Evolutionary conservation across 2,888 invertebrate genomes (phyloP), one percentile per base, ranked within the genome.

Genomic region (Diaprepes abbreviatus): DNA sequence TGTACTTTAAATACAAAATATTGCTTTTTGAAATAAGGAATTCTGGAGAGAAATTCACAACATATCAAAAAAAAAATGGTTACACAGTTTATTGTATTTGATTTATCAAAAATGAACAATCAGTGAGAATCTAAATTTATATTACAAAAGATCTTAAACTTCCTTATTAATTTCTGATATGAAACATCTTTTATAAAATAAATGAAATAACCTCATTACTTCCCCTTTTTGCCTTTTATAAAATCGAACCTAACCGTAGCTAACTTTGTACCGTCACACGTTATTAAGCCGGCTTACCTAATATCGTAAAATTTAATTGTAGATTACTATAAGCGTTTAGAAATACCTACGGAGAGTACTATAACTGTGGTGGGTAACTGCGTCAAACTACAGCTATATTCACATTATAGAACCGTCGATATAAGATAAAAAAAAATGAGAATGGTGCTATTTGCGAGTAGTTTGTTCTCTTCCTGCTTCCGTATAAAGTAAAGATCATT

Each of bases 311-410:
- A 45, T 48, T 60, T 48, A 59, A 59, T 59, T 59, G 59, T 45
- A 45, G 43, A 57, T 36, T 24, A 28, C 58, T 31, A 43, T 17
- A 58, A 48, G 45, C 48, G 10, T 35, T 40, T 45, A 60, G 59
- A 19, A 31, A 48, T 59, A 45, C 45, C 45, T 12, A 24, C 6
- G 12, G 24, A 6, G 21, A 45, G 24, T 45, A 48, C 59, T 48
- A 60, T 48, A 45, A 48, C 19, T 10, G 48, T 10, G 31, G 43
- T 58, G 21, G 35, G 59, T 60, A 48, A 48, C 48, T 59, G 59
- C 59, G 59, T 60, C 48, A 60, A 48, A 60, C 48, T 60, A 60
- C 59, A 60, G 59, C 59, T 60, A 60, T 35, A 12, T 35, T 45
- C 48, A 35, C 43, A 43, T 40, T 43, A 43, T 24, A 43, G 43